phyloP scores from a whole-genome alignment of 2,113 vertebrate genomes.

The Corythaixoides concolor region DNA sequence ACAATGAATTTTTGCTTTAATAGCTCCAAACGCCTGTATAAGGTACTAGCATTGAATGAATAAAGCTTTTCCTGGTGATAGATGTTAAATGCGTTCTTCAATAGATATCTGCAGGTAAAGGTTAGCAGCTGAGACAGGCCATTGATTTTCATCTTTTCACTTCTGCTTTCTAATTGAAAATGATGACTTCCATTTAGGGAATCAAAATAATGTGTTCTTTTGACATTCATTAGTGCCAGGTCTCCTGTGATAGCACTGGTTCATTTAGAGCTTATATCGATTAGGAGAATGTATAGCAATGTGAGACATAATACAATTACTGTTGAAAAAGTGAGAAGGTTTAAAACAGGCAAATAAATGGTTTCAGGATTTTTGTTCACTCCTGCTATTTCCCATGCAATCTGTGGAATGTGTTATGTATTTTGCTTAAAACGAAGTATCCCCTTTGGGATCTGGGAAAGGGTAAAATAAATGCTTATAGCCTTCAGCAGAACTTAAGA shows the following conservation, averaged over 20 bases:
- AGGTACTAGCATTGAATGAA: neutral
- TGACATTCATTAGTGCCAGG: neutral
- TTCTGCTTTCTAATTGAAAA: slow-evolving; percentile 46
- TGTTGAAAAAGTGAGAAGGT: neutral
- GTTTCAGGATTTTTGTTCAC: neutral
- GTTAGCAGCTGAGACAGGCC: slow-evolving; percentile 5
- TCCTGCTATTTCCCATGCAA: neutral
- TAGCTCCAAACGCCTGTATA: neutral
- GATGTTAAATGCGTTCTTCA: neutral
- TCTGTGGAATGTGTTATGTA: neutral
- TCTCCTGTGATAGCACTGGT: neutral
- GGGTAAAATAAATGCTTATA: neutral
- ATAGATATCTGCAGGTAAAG: slow-evolving; percentile 18
- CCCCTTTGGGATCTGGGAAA: neutral
- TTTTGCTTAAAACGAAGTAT: neutral
- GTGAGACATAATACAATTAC: neutral
- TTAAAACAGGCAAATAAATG: neutral
- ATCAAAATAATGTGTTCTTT: slow-evolving; percentile 24
- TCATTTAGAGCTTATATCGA: neutral
- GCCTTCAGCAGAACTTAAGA: neutral
- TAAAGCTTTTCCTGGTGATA: neutral
- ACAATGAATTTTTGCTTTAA: neutral
- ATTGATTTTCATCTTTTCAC: slow-evolving; percentile 19
- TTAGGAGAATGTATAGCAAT: neutral
- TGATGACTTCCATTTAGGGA: slow-evolving; percentile 33